phyloP scores from a whole-genome alignment of 2,797 vertebrate species.

The Micropoecilia bifurca region DNA sequence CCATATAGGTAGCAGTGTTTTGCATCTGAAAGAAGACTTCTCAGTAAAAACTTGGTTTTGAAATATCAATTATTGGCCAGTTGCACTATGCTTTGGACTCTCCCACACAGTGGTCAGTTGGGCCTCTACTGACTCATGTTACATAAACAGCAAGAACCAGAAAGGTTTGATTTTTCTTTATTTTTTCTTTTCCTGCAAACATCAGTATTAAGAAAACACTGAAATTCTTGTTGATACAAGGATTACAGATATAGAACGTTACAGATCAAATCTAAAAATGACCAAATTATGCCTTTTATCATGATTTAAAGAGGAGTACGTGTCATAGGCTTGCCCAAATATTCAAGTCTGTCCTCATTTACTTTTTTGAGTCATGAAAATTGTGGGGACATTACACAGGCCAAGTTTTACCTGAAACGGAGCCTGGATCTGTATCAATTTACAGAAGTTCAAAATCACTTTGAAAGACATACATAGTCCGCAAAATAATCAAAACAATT shows the following conservation, averaged over 20 bases:
- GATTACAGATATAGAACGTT: neutral
- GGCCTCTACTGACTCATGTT: neutral
- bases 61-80: neutral
- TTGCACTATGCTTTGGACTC: neutral
- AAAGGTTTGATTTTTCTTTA: neutral
- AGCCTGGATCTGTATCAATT: neutral
- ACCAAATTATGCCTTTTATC: neutral
- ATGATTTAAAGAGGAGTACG: neutral
- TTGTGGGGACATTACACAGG: neutral
- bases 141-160: neutral
- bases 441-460: neutral
- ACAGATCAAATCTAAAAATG: neutral
- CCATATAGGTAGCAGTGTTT: neutral
- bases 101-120: neutral
- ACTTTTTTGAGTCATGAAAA: neutral
- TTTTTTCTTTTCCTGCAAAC: neutral
- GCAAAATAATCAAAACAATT: neutral
- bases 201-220: neutral
- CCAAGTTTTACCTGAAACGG: neutral
- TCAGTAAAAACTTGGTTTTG: neutral
- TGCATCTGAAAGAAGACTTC: neutral
- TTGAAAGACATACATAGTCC: neutral
- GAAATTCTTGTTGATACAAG: neutral
- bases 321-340: neutral
- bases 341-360: neutral